Percentiles rank a stretch among this genome's conserved stretches.
Evolutionary conservation across 2,888 invertebrate species (phyloP).

Genomic region (Philhelius pedissequus): DNA sequence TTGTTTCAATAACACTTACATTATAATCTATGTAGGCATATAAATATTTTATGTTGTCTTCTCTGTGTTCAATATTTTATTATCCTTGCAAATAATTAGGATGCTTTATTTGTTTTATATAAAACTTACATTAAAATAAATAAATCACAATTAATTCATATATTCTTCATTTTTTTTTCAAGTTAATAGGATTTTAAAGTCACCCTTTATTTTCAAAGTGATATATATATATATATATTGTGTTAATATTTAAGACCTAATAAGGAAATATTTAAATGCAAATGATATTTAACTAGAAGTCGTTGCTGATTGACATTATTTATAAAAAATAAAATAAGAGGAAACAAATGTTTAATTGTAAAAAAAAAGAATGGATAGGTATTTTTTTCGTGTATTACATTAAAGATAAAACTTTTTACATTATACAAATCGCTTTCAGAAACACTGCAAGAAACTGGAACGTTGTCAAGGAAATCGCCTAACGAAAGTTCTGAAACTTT

Average conservation of each 20-base stretch:
- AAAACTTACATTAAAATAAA: slow-evolving; percentile 36
- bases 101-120: slow-evolving; percentile 28
- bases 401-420: background rate
- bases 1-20: slow-evolving; percentile 53
- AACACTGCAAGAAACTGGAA: background rate
- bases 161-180: slow-evolving; percentile 34
- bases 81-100: slow-evolving; percentile 38
- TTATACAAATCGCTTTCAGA: background rate
- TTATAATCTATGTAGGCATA: slow-evolving; percentile 36
- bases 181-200: slow-evolving; percentile 40
- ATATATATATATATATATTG: background rate
- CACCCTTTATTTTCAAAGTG: slow-evolving; percentile 27
- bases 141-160: slow-evolving; percentile 34
- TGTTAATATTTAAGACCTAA: slow-evolving; percentile 16
- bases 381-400: background rate
- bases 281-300: slow-evolving; percentile 1
- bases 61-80: slow-evolving; percentile 18
- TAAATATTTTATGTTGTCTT: slow-evolving; percentile 20
- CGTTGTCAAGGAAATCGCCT: background rate
- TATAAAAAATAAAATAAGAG: background rate
- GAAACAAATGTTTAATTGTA: background rate
- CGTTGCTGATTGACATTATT: background rate
- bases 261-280: slow-evolving; percentile 21
- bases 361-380: background rate
- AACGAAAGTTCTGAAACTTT: background rate